phyloP scores from a whole-genome alignment of 2,113 vertebrate genomes.

The Nycticebus coucang region DNA sequence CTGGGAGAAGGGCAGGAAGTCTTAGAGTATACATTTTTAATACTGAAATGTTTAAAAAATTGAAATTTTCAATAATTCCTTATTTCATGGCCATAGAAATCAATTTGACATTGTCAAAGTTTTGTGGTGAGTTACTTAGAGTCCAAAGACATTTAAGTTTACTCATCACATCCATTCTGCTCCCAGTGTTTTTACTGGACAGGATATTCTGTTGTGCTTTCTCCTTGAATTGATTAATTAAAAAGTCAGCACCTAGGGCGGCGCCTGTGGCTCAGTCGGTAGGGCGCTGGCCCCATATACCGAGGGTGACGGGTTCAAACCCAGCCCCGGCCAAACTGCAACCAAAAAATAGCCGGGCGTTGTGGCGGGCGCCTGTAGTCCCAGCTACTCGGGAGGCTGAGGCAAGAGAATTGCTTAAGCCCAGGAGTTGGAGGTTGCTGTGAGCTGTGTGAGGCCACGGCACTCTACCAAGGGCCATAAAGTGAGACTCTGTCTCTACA shows the following conservation, averaged over 20 bases:
- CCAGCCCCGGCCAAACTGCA: too few species aligned
- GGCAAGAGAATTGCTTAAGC: too few species aligned
- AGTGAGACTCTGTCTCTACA: too few species aligned
- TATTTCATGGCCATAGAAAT: conserved; percentile 54
- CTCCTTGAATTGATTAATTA: background rate
- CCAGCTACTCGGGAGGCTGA: too few species aligned
- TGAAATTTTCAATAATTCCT: conserved; percentile 50
- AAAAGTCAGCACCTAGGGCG: background rate
- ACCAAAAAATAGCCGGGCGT: too few species aligned
- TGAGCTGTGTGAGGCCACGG: too few species aligned
- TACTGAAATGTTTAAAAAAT: conserved; percentile 74
- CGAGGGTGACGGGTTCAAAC: too few species aligned
- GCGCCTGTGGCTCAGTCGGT: too few species aligned
- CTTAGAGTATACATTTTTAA: conserved; percentile 65
- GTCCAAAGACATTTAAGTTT: background rate
- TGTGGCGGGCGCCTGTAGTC: too few species aligned
- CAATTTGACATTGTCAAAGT: conserved; percentile 33
- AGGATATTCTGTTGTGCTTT: conserved; percentile 23
- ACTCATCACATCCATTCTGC: background rate
- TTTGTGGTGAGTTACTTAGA: conserved; percentile 7
- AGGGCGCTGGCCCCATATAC: too few species aligned
- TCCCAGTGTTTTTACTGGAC: background rate
- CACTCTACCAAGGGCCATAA: too few species aligned
- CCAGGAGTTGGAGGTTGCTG: too few species aligned
- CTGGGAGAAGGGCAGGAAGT: background rate